Conservation (phyloP, 2,113 vertebrate genomes). For the Ramphastos sulfuratus region DNA sequence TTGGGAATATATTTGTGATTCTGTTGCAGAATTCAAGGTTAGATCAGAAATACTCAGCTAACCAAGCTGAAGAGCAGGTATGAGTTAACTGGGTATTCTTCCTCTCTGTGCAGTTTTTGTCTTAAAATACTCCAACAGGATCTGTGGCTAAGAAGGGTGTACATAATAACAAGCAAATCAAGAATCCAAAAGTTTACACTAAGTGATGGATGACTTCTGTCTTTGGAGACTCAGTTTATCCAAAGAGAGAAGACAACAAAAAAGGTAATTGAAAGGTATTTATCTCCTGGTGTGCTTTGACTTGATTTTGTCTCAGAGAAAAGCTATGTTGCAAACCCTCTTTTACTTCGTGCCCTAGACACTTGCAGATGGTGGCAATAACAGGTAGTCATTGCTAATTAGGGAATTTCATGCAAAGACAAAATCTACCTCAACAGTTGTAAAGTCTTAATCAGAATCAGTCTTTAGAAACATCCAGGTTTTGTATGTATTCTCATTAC, state of each 20-base stretch:
- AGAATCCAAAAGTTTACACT: neutral
- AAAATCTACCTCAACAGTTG: neutral
- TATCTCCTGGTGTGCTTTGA: neutral
- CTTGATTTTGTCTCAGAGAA: neutral
- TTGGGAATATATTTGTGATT: neutral
- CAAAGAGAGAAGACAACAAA: neutral
- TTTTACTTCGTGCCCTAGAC: accelerated
- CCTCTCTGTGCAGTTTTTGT: neutral
- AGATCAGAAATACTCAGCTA: neutral
- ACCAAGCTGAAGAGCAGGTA: neutral
- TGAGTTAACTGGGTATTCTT: neutral
- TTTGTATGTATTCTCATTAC: neutral
- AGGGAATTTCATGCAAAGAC: neutral
- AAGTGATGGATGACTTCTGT: neutral
- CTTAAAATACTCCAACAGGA: neutral
- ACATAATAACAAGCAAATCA: neutral
- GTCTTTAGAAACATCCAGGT: neutral
- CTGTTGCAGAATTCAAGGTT: neutral
- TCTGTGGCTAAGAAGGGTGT: neutral
- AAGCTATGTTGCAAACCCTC: neutral
- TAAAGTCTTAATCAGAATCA: neutral
- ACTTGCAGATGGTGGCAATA: neutral
- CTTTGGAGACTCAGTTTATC: neutral
- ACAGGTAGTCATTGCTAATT: neutral
- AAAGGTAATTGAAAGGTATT: neutral